Base-by-base conservation (phyloP, 92 coral and sea anemone species). In the Isaurus tuberculatus region DNA sequence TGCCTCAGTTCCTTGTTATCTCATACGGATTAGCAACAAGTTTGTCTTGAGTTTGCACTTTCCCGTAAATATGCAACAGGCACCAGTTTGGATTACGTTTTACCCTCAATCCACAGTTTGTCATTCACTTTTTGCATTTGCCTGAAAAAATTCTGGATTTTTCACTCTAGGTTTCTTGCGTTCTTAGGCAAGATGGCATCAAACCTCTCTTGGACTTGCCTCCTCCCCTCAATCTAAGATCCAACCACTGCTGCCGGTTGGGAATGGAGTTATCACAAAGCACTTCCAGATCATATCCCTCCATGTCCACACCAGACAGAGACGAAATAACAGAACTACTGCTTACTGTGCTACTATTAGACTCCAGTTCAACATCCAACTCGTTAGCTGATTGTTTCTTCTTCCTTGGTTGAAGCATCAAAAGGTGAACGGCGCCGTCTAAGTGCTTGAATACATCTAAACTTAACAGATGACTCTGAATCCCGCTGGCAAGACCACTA, bases 341-440 rank as follows among this genome's bases (percentile, higher is more conserved):
- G 80, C 98, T 95, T 72, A 95, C 89, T 4, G 98, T 91, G 37
- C 98, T 95, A 55, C 86, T 75, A 84, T 95, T 94, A 9, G 98
- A 95, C 83, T 94, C 98, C 65, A 95, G 88, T 65, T 95, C 98
- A 58, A 89, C 96, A 48, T 95, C 98, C 29, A 86, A 80, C 63
- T 92, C 96, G 71, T 79, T 89, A 30, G 83, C 78, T 32, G 67
- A 82, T 23, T 86, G 90, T 72, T 90, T 92, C 92, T 94, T 95
- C 75, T 92, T 93, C 89, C 94, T 93, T 63, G 98, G 98, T 77
- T 95, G 98, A 46, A 95, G 70, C 98, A 95, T 91, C 32, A 95
- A 80, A 17, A 95, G 92, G 43, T 89, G 91, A 29, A 91, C 86
- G 8, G 98, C 98, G 19, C 94, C 98, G 27, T 95, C 97, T 19